Conservation (phyloP, 2,113 vertebrate genomes). For the Dasyprocta punctata region DNA sequence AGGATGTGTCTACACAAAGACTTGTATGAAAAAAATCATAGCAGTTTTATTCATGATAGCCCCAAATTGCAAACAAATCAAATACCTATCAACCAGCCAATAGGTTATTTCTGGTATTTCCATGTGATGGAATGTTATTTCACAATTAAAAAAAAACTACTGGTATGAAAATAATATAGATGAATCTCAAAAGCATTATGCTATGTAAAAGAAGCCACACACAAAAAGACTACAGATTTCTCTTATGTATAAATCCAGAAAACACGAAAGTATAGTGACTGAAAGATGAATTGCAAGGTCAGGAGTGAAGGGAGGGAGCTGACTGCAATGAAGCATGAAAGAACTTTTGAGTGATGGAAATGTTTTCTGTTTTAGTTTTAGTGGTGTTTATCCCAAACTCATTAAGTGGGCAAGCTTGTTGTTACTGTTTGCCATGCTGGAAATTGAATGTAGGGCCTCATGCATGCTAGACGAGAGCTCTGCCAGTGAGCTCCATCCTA, state of each 20-base stretch:
- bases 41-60: neutral
- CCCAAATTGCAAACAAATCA: neutral
- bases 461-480: neutral
- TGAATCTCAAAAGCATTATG: neutral
- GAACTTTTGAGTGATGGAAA: neutral
- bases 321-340: neutral
- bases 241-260: neutral
- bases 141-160: neutral
- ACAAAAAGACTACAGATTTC: neutral
- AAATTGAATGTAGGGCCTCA: neutral
- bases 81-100: neutral
- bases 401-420: neutral
- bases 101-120: neutral
- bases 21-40: neutral
- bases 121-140: neutral
- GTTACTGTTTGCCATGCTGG: neutral
- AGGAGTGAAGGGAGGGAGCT: neutral
- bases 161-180: neutral
- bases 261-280: neutral
- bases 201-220: neutral
- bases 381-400: neutral
- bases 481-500: neutral
- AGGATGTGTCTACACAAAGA: neutral
- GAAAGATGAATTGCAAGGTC: neutral
- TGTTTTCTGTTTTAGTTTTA: neutral